Percentiles rank a stretch among this genome's conserved stretches.
These are phyloP conservation scores for Falco berigora DNA, from an alignment of 2,797 vertebrate species.

Conservation along the genomic window DNA sequence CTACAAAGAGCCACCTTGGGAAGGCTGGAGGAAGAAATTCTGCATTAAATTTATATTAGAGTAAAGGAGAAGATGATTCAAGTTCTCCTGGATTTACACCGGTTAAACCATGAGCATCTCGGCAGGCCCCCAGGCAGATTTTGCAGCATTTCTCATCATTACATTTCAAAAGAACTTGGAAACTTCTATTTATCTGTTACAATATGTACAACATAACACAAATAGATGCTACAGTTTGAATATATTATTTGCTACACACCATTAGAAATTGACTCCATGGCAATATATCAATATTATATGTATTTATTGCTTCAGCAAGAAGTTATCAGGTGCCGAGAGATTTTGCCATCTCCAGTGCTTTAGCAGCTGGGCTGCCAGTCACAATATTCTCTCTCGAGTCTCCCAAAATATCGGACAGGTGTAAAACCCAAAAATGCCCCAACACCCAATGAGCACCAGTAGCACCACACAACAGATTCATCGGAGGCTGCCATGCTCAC, in stretches of 20 bases:
- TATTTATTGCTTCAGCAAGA: constrained; percentile 30
- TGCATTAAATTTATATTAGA: background rate
- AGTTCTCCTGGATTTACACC: background rate
- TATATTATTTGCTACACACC: constrained; percentile 38
- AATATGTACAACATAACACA: background rate
- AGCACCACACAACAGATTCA: background rate
- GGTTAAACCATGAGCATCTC: background rate
- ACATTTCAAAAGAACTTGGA: background rate
- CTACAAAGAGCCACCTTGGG: background rate
- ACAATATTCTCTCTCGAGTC: background rate
- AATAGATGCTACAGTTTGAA: constrained; percentile 18
- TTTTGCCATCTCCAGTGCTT: background rate
- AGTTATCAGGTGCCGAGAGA: background rate
- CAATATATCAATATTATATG: background rate
- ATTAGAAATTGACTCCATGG: background rate
- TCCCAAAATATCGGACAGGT: background rate
- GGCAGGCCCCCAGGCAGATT: background rate
- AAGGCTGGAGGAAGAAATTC: background rate
- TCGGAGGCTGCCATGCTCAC: background rate
- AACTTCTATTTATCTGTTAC: constrained; percentile 42
- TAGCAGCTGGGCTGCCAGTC: background rate
- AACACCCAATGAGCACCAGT: background rate
- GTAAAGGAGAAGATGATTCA: background rate
- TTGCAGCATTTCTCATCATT: background rate
- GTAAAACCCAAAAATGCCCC: background rate